phyloP scores from a whole-genome alignment of 2,888 invertebrate genomes.

The Blastobasis adustella region DNA sequence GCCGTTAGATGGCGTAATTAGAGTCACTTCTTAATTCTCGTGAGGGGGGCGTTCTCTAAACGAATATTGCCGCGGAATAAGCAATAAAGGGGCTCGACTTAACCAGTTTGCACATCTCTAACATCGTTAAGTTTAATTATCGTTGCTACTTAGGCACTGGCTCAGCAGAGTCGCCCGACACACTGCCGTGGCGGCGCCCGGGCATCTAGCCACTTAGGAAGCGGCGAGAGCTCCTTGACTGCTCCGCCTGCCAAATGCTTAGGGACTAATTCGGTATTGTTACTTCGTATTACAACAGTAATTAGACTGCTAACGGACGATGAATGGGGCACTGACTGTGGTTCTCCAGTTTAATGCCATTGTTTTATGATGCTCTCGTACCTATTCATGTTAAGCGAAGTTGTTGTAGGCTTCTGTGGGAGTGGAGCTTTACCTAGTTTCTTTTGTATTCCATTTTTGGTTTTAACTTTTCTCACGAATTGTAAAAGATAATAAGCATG shows the following conservation, averaged over 20 bases:
- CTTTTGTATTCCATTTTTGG: too few species aligned
- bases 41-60: conserved; percentile 41
- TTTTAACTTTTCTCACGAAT: too few species aligned
- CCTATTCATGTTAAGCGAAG: too few species aligned
- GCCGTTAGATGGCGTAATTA: conserved; percentile 36
- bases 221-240: neutral
- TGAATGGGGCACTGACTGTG: too few species aligned
- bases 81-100: conserved; percentile 51
- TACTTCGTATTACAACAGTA: too few species aligned
- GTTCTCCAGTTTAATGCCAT: too few species aligned
- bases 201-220: conserved; percentile 1
- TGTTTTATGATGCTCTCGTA: too few species aligned
- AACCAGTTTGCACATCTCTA: conserved; percentile 63
- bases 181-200: conserved; percentile 14
- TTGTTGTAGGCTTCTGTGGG: too few species aligned
- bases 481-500: too few species aligned
- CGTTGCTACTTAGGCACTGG: conserved; percentile 50
- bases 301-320: too few species aligned
- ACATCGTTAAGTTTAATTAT: conserved; percentile 62
- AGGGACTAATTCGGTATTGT: too few species aligned
- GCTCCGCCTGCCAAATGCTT: neutral
- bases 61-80: conserved; percentile 60
- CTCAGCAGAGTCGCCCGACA: conserved; percentile 29
- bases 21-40: conserved; percentile 53
- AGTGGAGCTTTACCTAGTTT: too few species aligned